Percentiles rank a stretch among this genome's conserved stretches.
Evolutionary conservation across 2,888 invertebrate species (phyloP).

Genomic region (Galeruca laticollis): DNA sequence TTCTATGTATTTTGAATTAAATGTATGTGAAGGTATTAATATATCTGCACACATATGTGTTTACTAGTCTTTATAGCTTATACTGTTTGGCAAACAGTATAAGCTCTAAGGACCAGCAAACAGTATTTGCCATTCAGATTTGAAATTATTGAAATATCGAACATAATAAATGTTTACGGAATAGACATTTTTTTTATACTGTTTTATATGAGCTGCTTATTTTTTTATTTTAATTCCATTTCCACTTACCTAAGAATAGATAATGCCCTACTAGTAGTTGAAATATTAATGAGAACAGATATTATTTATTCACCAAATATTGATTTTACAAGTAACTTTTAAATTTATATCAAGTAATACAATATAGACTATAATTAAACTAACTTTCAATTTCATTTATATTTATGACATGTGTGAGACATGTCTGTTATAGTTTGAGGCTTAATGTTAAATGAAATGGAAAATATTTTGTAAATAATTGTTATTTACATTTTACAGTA

Average conservation of each 20-base stretch:
- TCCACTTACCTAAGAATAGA: not conserved
- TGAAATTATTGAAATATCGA: too few relatives aligned
- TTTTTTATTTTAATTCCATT: not conserved
- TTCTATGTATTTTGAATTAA: too few relatives aligned
- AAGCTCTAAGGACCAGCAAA: too few relatives aligned
- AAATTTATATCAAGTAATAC: not conserved
- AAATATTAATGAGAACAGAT: not conserved
- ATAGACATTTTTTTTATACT: not conserved
- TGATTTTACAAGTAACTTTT: not conserved
- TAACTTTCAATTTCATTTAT: not conserved
- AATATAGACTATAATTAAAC: not conserved
- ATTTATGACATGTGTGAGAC: not conserved
- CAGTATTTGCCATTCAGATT: too few relatives aligned
- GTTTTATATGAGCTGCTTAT: not conserved
- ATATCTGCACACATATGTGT: too few relatives aligned
- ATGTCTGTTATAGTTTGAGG: not conserved
- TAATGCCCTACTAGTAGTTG: not conserved
- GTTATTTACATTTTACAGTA: not conserved
- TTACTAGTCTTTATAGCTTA: too few relatives aligned
- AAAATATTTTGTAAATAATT: conserved; percentile 6
- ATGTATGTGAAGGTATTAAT: too few relatives aligned
- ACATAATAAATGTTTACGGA: too few relatives aligned
- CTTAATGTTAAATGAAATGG: not conserved
- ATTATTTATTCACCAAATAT: conserved; percentile 4
- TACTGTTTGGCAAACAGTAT: too few relatives aligned